phyloP scores from a whole-genome alignment of 2,797 vertebrate species.

The Fringilla coelebs region DNA sequence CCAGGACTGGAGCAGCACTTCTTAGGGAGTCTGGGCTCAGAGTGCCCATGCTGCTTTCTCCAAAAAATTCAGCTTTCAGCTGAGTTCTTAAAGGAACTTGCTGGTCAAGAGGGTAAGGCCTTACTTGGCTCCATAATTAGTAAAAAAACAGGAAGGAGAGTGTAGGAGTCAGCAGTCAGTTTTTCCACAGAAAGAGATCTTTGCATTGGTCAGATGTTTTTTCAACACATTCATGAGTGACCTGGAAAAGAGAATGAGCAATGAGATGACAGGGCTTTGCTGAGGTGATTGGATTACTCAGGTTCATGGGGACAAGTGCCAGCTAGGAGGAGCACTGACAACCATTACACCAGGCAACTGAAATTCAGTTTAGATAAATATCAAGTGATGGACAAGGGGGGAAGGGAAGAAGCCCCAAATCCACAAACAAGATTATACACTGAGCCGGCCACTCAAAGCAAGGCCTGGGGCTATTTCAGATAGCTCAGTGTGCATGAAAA shows the following conservation, averaged over 20 bases:
- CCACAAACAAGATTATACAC: background rate
- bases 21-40: background rate
- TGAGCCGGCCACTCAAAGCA: background rate
- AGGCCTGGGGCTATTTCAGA: background rate
- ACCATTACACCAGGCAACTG: background rate
- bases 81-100: background rate
- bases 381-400: background rate
- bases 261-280: background rate
- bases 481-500: background rate
- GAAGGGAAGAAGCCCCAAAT: background rate
- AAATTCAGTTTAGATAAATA: constrained; percentile 41
- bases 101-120: background rate
- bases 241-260: constrained; percentile 30
- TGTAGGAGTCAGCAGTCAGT: constrained; percentile 11
- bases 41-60: background rate
- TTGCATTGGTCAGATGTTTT: background rate
- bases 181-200: background rate
- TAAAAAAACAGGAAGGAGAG: constrained; percentile 42
- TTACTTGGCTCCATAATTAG: background rate
- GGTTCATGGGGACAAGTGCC: background rate
- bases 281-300: constrained; percentile 17
- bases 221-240: background rate
- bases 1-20: background rate
- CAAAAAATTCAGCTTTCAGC: background rate
- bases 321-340: constrained; percentile 3